Evolutionary conservation across 2,888 invertebrate species (phyloP), one percentile per base, ranked within the genome.

Genomic region (Pogonocherus hispidulus): DNA sequence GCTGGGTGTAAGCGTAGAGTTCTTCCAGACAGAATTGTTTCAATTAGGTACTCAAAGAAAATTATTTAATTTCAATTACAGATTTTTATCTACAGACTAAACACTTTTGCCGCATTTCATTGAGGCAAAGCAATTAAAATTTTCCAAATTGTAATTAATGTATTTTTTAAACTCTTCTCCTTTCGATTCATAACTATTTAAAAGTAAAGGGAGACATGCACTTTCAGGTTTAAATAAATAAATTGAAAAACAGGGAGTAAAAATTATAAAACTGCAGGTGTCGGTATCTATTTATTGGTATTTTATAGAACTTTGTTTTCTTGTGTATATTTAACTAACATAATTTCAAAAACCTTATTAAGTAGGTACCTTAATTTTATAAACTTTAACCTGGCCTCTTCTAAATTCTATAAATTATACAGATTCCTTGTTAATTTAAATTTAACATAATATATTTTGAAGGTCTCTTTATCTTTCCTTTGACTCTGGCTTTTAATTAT

Each of bases 321-420:
- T 32, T 9, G 11, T 32, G 11, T 6, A 9, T 6, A 11, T 32
- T 32, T 32, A 32, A 2, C 32, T 11, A 6, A 32, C 32, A 32
- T 11, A 9, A 9, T 32, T 11, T 32, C 6, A 1, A 32, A 32
- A 32, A 32, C 11, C 23, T 6, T 32, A 73, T 74, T 78, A 77
- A 78, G 78, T 77, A 79, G 77, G 78, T 79, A 79, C 76, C 78
- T 77, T 79, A 79, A 79, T 79, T 79, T 78, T 75, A 70, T 71
- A 66, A 68, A 73, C 73, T 74, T 74, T 71, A 71, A 69, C 67
- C 71, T 74, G 70, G 71, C 75, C 72, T 76, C 76, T 78, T 76
- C 77, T 76, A 67, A 75, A 66, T 70, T 72, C 72, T 68, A 67
- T 72, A 76, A 69, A 74, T 73, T 69, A 75, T 75, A 78, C 74